Evolutionary conservation across 2,797 vertebrate genomes (phyloP), one percentile per base, ranked within the genome.

Genomic region (Lepilemur septentrionalis): DNA sequence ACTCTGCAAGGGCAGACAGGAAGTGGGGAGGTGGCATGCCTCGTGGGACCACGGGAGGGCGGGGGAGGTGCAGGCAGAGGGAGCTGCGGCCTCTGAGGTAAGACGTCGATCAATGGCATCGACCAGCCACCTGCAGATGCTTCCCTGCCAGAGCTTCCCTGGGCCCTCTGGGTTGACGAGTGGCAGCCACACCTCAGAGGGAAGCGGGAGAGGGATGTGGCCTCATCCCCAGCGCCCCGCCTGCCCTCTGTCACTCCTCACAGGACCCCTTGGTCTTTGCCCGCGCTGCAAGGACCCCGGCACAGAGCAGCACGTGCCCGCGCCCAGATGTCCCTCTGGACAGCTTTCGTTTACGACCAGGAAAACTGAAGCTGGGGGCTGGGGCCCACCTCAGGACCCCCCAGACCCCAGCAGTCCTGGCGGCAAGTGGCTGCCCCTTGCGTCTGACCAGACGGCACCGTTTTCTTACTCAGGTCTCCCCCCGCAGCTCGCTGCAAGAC

Each of bases 301-400:
- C 4, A 9, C 17, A 30, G 38, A 78, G 22, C 22, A 43, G 28
- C 13, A 18, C 5, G 0, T 2, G 17, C 25, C 57, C 0, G 7
- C 2, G 25, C 12, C 7, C 43, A 48, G 14, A 30, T 1, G 32
- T n/a, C 4, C 2, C 23, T 43, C 41, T 12, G 23, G 28, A 15
- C 8, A 35, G n/a, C 22, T 43, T 59, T 46, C 7, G 7, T 22
- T 87, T 18, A 35, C 9, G 12, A 30, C 38, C 11, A 18, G 4
- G 25, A 38, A 52, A 28, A 9, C 55, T 0, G 2, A 73, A 67
- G 38, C 43, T 23, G 7, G 73, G 12, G 23, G 28, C 17, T 15
- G 15, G 35, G 2, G 32, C 48, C 35, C 65, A 52, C 15, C 59
- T 22, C 65, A 59, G 18, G 30, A 12, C 7, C 1, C 30, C 63